A percentile compares a stretch with the other conserved stretches of the same genome.
phyloP scores from a whole-genome alignment of 2,113 vertebrate genomes.

The Bubalus kerabau region DNA sequence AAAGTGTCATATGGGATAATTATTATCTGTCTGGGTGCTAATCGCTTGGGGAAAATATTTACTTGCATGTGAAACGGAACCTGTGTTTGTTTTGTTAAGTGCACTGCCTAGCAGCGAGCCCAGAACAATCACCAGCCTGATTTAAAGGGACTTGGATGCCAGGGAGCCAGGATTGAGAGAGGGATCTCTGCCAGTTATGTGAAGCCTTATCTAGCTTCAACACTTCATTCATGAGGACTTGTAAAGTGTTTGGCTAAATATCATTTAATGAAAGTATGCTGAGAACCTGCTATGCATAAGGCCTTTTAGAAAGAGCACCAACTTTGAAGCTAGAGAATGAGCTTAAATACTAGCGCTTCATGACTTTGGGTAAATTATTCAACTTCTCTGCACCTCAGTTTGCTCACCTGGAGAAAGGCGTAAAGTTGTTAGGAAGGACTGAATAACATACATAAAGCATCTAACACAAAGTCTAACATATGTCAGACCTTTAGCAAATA shows the following conservation, averaged over 20 bases:
- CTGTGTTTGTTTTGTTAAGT: conserved; percentile 63
- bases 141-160: conserved; percentile 25
- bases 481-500: not conserved
- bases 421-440: not conserved
- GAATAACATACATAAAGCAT: not conserved
- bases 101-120: conserved; percentile 29
- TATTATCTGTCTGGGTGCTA: conserved; percentile 60
- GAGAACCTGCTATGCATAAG: not conserved
- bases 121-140: conserved; percentile 42
- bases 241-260: not conserved
- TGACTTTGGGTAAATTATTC: not conserved
- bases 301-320: not conserved
- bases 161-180: not conserved
- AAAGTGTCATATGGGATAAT: conserved; percentile 43
- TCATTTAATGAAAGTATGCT: not conserved
- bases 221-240: not conserved
- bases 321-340: not conserved
- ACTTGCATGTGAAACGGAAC: conserved; percentile 42
- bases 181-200: not conserved
- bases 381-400: not conserved
- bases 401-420: not conserved
- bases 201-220: not conserved
- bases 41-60: conserved; percentile 56
- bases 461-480: not conserved
- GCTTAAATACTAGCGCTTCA: not conserved